Evolutionary conservation across 2,888 invertebrate genomes (phyloP).

Genomic region (Malthinus flaveolus): DNA sequence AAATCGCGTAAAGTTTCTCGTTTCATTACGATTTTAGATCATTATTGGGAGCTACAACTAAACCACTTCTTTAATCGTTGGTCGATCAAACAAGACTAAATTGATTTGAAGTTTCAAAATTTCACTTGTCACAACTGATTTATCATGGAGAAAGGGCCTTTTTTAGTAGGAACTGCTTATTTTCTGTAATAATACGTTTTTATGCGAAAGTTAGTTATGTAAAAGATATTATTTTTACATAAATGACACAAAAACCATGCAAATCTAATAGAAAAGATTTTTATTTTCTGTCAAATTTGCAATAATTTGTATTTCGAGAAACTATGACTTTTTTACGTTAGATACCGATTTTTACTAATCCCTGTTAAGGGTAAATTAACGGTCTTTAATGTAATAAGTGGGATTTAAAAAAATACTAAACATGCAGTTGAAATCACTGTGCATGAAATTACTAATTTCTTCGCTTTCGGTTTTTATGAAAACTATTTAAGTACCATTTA

Average conservation of each 20-base stretch:
- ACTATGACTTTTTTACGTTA: too few relatives aligned
- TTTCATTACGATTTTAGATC: constrained; percentile 14
- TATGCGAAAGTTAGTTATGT: constrained; percentile 46
- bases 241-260: constrained; percentile 31
- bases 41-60: constrained; percentile 2
- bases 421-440: too few relatives aligned
- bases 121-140: constrained; percentile 47
- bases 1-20: constrained; percentile 3
- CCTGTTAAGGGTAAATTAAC: too few relatives aligned
- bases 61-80: constrained; percentile 29
- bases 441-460: too few relatives aligned
- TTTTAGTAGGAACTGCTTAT: constrained; percentile 39
- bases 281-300: too few relatives aligned
- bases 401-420: too few relatives aligned
- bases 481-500: too few relatives aligned
- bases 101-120: constrained; percentile 36
- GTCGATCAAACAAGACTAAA: constrained; percentile 42
- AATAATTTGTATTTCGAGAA: too few relatives aligned
- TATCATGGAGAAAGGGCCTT: constrained; percentile 46
- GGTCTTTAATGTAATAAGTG: too few relatives aligned
- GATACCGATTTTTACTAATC: too few relatives aligned
- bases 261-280: constrained; percentile 21
- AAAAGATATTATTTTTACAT: constrained; percentile 44
- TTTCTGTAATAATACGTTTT: constrained; percentile 44
- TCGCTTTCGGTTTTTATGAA: too few relatives aligned